A percentile compares a stretch with the other conserved stretches of the same genome.
Evolutionary conservation across 2,888 invertebrate genomes (phyloP).

Genomic region (Chelonus formosanus): DNA sequence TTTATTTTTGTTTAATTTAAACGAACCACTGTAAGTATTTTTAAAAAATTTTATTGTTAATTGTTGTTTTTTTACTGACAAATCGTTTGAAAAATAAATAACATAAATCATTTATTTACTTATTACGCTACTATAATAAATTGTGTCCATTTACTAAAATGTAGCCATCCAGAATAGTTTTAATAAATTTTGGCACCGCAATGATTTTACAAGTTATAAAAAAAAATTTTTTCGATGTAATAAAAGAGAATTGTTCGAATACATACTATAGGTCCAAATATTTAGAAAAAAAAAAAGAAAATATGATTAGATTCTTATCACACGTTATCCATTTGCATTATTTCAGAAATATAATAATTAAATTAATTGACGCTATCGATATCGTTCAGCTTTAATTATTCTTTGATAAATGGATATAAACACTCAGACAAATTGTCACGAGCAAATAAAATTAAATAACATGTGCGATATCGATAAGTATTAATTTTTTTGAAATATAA

Average conservation of each 20-base stretch:
- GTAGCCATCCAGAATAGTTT: not conserved
- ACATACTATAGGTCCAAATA: not conserved
- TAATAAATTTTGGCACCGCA: constrained; percentile 9
- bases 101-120: not conserved
- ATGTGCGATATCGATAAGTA: constrained; percentile 7
- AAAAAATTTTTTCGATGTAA: too few relatives aligned
- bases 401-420: not conserved
- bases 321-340: not conserved
- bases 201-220: not conserved
- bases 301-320: constrained; percentile 3
- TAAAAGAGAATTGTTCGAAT: too few relatives aligned
- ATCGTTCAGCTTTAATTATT: constrained; percentile 8
- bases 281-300: not conserved
- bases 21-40: too few relatives aligned
- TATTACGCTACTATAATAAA: constrained; percentile 20
- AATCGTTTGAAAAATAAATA: too few relatives aligned
- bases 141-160: constrained; percentile 20
- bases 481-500: not conserved
- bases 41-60: too few relatives aligned
- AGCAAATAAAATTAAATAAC: not conserved
- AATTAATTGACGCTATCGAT: constrained; percentile 3
- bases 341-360: constrained; percentile 1
- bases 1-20: not conserved
- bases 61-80: too few relatives aligned
- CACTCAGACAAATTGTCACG: not conserved